Evolutionary conservation across 92 coral and sea anemone species (phyloP), one percentile per base, ranked within the genome.

Genomic region (Bergia sp.): DNA sequence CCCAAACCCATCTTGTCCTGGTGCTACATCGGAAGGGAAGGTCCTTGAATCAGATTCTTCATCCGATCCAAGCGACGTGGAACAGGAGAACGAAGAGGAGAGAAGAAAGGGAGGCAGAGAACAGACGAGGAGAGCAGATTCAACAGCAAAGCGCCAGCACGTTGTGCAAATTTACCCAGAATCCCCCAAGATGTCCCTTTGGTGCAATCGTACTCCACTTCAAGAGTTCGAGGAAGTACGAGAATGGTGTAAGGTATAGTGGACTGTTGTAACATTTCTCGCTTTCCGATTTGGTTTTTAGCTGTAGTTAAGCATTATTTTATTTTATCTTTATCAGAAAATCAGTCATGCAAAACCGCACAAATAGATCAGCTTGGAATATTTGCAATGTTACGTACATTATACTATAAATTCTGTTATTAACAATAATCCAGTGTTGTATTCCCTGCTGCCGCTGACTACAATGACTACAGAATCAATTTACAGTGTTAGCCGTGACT

Each of bases 1-100:
- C 40, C 96, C 96, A 0, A 87, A 90, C 75, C 89, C 89, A 72
- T 73, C 87, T 0, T 94, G 96, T 55, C 95, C 95, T 1, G 96
- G 96, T 7, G 91, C 96, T n/a, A 57, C 91, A 0, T n/a, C 77
- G 0, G 87, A 94, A 7, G 92, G 88, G 2, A 90, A 79, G 50
- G 93, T 88, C 57, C 73, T 86, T 6, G 85, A 88, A 1, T 61
- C 71, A 1, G 92, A 82, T 65, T 79, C 93, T 1, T 88, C 92
- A 38, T 88, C 89, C 29, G 94, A 91, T 4, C 90, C 87, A 6
- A 86, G 93, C 44, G 92, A 86, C 6, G 92, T 61, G 64, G 58
- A n/a, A 29, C 29, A 29, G 29, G 29, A 29, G 29, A 29, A 29
- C 29, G 29, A 29, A 29, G 29, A 29, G 29, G 29, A 29, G 29